Base-by-base conservation (phyloP, 2,113 vertebrate species). In the Colaptes auratus region DNA sequence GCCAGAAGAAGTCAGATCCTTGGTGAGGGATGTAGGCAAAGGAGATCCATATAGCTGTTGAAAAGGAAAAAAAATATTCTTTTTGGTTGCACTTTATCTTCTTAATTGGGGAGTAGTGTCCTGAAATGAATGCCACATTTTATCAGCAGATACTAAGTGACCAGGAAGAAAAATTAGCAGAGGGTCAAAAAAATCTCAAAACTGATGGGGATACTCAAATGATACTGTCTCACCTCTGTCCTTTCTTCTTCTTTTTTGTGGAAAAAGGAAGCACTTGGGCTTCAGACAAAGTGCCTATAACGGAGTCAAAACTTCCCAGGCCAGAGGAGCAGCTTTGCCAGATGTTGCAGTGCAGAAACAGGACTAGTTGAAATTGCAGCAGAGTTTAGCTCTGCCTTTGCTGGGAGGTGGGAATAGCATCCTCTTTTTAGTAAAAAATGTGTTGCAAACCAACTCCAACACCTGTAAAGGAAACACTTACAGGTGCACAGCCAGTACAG, bases 1-100 rank as follows among this genome's bases (percentile, higher is more conserved):
- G 93, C 94, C 94, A 97, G 91, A 88, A 97, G 94, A 91, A 96
- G 87, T 71, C 89, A 65, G 91, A 95, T 95, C 91, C 83, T 93
- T 95, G 66, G 65, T 90, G 58, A 95, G 83, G 91, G 35, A 15
- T 89, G 42, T 75, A 92, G 44, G 85, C 73, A 82, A 97, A 92
- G 88, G 73, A 95, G 93, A 89, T 72, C 73, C 82, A 74, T 89
- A 89, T 19, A 61, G 78, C 73, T 52, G 30, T 33, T 96, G 88
- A 82, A 97, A 95, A 96, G 78, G 10, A 59, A 53, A 36, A 71
- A 52, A 85, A 48, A 39, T 39, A 13, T 61, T 59, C 5, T 67
- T 93, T 87, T 64, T 55, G 27, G 35, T 87, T 88, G 48, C 10
- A 27, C 27, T 92, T 87, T 39, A 31, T 52, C 30, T 88, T 86